Percentiles rank a stretch among this genome's conserved stretches.
These are phyloP conservation scores for Cinara cedri DNA, from an alignment of 2,888 invertebrate species.

Conservation along the genomic window DNA sequence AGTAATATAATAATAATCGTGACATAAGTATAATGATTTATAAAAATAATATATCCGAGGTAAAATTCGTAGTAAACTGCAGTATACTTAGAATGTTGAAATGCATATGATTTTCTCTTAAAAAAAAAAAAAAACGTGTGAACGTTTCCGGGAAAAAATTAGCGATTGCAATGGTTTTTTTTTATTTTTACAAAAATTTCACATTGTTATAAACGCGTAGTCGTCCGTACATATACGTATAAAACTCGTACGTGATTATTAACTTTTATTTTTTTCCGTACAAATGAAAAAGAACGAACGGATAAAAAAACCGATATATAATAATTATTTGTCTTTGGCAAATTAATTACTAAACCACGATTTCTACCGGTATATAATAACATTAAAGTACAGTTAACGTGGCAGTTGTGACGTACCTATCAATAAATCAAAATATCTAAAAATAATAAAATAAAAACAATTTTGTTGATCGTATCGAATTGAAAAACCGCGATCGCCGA, in stretches of 20 bases:
- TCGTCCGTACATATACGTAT: background rate
- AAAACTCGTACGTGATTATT: background rate
- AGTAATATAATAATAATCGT: too few relatives aligned
- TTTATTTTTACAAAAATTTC: constrained; percentile 8
- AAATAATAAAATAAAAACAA: too few relatives aligned
- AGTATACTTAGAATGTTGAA: background rate
- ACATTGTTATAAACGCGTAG: constrained; percentile 12
- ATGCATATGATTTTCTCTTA: constrained; percentile 8
- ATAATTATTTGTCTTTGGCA: background rate
- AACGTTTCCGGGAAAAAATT: constrained; percentile 21
- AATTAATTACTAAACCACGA: background rate
- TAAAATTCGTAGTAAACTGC: too few relatives aligned
- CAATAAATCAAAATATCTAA: too few relatives aligned
- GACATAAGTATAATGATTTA: too few relatives aligned
- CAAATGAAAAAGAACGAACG: background rate
- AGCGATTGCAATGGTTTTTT: background rate
- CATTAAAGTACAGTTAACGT: too few relatives aligned
- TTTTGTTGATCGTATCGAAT: too few relatives aligned
- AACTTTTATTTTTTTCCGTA: constrained; percentile 20
- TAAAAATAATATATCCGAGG: too few relatives aligned
- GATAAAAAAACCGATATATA: background rate
- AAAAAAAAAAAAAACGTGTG: background rate
- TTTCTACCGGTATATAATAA: background rate
- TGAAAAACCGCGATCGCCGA: too few relatives aligned
- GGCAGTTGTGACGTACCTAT: too few relatives aligned